Evolutionary conservation across 2,888 invertebrate genomes (phyloP).

Genomic region (Perithous albicinctus): DNA sequence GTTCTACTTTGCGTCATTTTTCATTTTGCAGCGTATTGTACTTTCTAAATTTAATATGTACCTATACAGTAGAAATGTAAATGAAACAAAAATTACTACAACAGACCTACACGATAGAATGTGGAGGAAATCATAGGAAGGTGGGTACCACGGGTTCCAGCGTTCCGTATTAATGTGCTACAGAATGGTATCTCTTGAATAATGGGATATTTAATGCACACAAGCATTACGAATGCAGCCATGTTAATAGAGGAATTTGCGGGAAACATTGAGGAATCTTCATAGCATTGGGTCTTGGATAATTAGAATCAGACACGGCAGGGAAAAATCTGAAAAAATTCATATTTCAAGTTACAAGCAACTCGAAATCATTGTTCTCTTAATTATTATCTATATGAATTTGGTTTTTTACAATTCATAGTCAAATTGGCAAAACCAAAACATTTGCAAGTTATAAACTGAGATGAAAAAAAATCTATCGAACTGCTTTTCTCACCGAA

Average conservation of each 20-base stretch:
- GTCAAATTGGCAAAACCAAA: not conserved
- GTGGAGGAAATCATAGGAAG: slow-evolving; percentile 36
- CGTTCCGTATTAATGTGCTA: slow-evolving; percentile 43
- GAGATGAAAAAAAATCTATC: not conserved
- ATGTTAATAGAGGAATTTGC: slow-evolving; percentile 51
- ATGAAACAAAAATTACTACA: not conserved
- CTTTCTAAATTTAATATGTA: too few species aligned
- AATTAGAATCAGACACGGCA: slow-evolving; percentile 3
- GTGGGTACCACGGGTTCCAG: slow-evolving; percentile 37
- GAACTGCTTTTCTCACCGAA: not conserved
- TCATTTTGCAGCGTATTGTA: too few species aligned
- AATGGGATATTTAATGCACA: slow-evolving; percentile 45
- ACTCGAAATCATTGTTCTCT: not conserved
- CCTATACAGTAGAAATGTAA: too few species aligned
- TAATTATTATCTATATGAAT: not conserved
- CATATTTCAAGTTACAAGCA: not conserved
- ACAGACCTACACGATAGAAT: slow-evolving; percentile 56
- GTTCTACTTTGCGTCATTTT: too few species aligned
- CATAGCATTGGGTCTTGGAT: slow-evolving; percentile 51
- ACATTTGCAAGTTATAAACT: not conserved
- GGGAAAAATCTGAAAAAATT: slow-evolving; percentile 21
- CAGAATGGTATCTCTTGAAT: slow-evolving; percentile 46
- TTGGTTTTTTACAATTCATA: not conserved
- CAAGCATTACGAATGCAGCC: slow-evolving; percentile 58
- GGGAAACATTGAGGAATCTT: slow-evolving; percentile 58